Percentiles rank a stretch among this genome's conserved stretches.
These are phyloP conservation scores for Drosophila mimetica DNA, from an alignment of 2,888 invertebrate species.

Conservation along the genomic window DNA sequence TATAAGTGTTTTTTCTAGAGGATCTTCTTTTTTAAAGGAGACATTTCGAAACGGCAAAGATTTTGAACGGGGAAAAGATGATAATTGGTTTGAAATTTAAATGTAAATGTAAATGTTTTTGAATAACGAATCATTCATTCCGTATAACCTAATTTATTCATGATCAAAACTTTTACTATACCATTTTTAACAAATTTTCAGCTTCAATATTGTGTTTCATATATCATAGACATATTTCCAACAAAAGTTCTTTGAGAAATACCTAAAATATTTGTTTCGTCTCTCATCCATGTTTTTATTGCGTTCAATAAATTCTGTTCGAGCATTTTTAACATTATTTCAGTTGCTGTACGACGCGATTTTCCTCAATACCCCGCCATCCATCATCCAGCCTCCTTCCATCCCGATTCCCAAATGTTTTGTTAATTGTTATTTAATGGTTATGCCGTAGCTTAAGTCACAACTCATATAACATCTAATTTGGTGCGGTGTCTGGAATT, in stretches of 20 bases:
- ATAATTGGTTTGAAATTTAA: neutral
- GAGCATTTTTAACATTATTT: conserved; percentile 48
- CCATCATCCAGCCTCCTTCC: conserved; percentile 24
- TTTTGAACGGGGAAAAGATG: neutral
- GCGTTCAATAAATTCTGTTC: conserved; percentile 49
- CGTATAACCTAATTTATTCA: neutral
- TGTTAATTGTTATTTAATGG: conserved; percentile 70
- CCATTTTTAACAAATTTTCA: neutral
- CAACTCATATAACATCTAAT: conserved; percentile 36
- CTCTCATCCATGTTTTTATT: conserved; percentile 5
- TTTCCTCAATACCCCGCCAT: conserved; percentile 1
- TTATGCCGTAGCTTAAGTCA: conserved; percentile 65
- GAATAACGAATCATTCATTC: neutral
- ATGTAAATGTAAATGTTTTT: too few relatives aligned
- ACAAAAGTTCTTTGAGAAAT: neutral
- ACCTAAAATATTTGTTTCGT: conserved; percentile 11
- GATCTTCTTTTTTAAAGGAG: conserved; percentile 11
- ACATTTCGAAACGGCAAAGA: conserved; percentile 61
- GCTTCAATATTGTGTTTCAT: neutral
- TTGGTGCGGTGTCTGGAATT: conserved; percentile 55
- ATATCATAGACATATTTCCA: neutral
- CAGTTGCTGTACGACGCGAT: conserved; percentile 41
- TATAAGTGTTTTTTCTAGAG: conserved; percentile 14
- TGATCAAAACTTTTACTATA: neutral
- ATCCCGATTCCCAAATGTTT: conserved; percentile 13